A percentile compares a stretch with the other conserved stretches of the same genome.
phyloP scores from a whole-genome alignment of 2,113 vertebrate genomes.

The Accipiter cooperii region DNA sequence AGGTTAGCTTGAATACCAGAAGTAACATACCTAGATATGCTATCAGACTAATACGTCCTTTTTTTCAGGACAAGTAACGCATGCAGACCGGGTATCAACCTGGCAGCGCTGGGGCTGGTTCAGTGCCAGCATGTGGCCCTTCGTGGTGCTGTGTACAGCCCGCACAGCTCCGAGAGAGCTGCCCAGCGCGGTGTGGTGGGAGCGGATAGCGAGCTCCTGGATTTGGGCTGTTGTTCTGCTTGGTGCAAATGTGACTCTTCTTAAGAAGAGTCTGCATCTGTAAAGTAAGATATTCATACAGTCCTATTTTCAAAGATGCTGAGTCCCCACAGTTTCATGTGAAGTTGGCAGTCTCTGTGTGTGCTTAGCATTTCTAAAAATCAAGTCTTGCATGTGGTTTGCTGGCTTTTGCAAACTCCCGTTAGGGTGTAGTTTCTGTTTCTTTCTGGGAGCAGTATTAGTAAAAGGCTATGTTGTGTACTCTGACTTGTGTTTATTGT shows the following conservation, averaged over 20 bases:
- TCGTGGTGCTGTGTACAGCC: not conserved
- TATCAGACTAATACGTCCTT: not conserved
- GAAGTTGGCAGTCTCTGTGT: not conserved
- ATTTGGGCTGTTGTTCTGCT: not conserved
- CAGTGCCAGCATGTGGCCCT: not conserved
- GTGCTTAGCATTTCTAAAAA: not conserved
- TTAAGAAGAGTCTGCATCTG: not conserved
- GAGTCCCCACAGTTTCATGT: not conserved
- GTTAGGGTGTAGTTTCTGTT: constrained; percentile 5
- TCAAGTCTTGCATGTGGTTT: not conserved
- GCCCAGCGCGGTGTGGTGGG: no score
- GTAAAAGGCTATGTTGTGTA: constrained; percentile 1
- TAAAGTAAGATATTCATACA: not conserved
- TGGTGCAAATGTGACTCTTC: not conserved
- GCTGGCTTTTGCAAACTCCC: not conserved
- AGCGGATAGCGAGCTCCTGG: not conserved
- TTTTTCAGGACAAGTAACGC: not conserved
- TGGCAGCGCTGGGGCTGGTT: not conserved
- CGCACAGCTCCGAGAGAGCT: not conserved
- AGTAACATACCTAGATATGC: not conserved
- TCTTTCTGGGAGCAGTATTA: constrained; percentile 23
- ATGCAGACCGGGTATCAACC: not conserved
- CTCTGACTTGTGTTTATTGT: constrained; percentile 38
- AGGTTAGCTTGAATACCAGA: not conserved
- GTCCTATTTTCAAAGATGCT: not conserved